phyloP scores from a whole-genome alignment of 2,113 vertebrate species.

The Actinemys pallida region DNA sequence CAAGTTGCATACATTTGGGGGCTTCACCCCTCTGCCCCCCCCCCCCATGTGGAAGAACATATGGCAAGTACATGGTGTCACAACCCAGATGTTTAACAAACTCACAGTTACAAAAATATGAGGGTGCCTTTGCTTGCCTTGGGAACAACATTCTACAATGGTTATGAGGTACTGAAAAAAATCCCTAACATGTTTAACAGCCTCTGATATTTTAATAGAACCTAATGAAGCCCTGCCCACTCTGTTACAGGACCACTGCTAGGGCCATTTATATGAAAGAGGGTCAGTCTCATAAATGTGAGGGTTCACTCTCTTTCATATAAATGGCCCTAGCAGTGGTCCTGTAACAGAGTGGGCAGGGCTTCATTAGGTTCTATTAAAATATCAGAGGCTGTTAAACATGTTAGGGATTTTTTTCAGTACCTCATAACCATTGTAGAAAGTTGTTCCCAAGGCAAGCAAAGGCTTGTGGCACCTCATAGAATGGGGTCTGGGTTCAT shows the following conservation, averaged over 20 bases:
- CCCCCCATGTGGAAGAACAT: neutral
- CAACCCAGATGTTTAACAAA: neutral
- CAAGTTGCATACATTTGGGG: neutral
- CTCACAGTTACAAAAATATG: neutral
- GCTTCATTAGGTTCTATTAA: neutral
- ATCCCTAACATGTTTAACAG: accelerated
- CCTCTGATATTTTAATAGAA: neutral
- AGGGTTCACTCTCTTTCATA: no score
- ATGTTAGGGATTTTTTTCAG: accelerated
- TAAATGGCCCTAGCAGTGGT: no score
- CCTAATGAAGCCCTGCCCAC: neutral
- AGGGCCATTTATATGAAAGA: no score
- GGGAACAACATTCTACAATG: neutral
- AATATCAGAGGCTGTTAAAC: neutral
- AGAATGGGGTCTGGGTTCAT: neutral
- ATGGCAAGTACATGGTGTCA: neutral
- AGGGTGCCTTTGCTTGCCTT: neutral
- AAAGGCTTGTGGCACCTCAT: neutral
- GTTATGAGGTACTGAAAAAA: accelerated
- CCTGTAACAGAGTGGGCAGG: neutral
- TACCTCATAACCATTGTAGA: accelerated
- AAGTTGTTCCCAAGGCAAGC: neutral
- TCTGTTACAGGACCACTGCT: no score
- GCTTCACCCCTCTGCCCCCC: neutral
- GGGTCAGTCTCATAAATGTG: no score